These are phyloP conservation scores for Scomber scombrus DNA, from an alignment of 2,113 vertebrate genomes.

Conservation along the genomic window DNA sequence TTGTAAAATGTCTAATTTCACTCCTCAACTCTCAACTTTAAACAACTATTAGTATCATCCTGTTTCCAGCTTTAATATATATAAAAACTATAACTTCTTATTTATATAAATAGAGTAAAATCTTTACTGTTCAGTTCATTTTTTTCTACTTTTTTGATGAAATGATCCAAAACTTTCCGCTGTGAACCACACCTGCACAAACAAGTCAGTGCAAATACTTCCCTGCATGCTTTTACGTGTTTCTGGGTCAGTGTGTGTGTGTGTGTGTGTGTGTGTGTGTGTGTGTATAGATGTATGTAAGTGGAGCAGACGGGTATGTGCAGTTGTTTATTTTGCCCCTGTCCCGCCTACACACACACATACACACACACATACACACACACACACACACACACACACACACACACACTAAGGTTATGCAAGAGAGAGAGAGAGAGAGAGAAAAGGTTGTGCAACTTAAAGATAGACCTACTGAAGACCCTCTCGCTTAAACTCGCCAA, in stretches of 20 bases:
- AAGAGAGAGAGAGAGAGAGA: conserved; percentile 53
- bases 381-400: too few species aligned
- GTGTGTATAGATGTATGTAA: conserved; percentile 26
- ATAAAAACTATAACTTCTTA: too few species aligned
- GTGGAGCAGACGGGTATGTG: conserved; percentile 14
- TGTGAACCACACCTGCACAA: conserved; percentile 4
- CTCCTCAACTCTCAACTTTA: too few species aligned
- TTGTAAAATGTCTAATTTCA: too few species aligned
- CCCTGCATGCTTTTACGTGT: conserved; percentile 8
- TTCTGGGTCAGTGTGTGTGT: conserved; percentile 69
- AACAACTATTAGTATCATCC: too few species aligned
- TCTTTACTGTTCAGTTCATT: too few species aligned
- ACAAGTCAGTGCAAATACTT: not conserved
- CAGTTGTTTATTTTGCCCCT: conserved; percentile 69
- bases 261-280: too few species aligned
- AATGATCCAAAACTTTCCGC: not conserved
- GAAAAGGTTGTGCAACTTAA: conserved; percentile 60
- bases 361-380: too few species aligned
- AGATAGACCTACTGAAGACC: conserved; percentile 38
- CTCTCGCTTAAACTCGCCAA: conserved; percentile 9
- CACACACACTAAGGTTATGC: conserved; percentile 57
- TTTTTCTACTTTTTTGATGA: too few species aligned
- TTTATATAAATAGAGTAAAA: too few species aligned
- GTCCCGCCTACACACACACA: too few species aligned
- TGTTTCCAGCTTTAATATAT: too few species aligned